Conservation (phyloP, 2,113 vertebrate genomes). For the Copsychus sechellarum region DNA sequence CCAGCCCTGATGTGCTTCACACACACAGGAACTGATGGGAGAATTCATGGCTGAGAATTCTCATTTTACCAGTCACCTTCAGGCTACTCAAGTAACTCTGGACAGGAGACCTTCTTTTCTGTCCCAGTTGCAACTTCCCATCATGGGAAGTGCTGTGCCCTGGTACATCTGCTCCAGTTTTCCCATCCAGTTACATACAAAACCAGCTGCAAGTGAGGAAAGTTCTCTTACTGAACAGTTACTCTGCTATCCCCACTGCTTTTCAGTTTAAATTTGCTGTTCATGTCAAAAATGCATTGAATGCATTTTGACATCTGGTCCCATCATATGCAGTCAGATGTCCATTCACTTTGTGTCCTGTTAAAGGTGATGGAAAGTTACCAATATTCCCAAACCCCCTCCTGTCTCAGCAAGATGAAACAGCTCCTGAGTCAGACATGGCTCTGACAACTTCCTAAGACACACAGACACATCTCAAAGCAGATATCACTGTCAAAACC, state of each 20-base stretch:
- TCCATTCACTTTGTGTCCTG: background rate
- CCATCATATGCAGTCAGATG: background rate
- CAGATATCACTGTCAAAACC: background rate
- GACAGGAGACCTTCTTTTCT: background rate
- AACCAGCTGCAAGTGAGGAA: background rate
- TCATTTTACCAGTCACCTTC: background rate
- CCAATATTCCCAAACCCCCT: background rate
- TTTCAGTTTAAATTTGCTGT: background rate
- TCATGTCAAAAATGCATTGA: background rate
- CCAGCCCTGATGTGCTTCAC: background rate
- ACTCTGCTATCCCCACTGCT: background rate
- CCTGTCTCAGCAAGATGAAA: background rate
- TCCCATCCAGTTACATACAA: background rate
- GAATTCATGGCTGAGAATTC: background rate
- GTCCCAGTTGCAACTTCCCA: background rate
- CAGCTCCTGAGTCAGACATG: background rate
- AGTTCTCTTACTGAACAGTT: background rate
- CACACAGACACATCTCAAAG: background rate
- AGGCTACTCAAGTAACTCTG: background rate
- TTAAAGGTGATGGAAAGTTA: background rate
- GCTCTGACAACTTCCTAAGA: background rate
- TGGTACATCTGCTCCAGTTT: background rate
- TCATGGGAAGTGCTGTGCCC: background rate
- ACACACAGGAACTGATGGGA: background rate
- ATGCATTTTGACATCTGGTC: background rate